These are phyloP conservation scores for Megathymus violae DNA, from an alignment of 1,140 invertebrate genomes.

Conservation along the genomic window DNA sequence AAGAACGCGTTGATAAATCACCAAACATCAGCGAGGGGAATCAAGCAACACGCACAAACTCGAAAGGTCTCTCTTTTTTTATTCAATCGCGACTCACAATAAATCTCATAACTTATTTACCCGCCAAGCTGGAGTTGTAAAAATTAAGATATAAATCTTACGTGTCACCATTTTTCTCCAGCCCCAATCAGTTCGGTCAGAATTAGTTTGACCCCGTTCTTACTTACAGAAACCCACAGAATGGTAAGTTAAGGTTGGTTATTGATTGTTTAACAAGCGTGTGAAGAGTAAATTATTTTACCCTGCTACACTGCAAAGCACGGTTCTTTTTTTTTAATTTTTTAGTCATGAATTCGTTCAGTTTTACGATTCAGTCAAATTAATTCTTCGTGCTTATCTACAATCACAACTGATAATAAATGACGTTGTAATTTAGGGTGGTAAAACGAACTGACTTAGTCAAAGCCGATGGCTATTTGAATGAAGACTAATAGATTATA, in stretches of 20 bases:
- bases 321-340: too few species aligned
- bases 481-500: too few species aligned
- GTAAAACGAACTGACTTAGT: too few species aligned
- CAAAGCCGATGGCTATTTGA: too few species aligned
- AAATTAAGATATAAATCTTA: conserved; percentile 37
- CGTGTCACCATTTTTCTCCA: conserved; percentile 24
- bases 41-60: conserved; percentile 5
- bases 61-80: conserved; percentile 17
- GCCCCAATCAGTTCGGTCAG: conserved; percentile 33
- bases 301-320: too few species aligned
- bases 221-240: conserved; percentile 10
- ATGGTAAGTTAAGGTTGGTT: conserved; percentile 14
- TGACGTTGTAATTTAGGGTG: too few species aligned
- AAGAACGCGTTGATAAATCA: conserved; percentile 23
- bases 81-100: conserved; percentile 35
- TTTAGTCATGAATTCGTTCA: too few species aligned
- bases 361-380: too few species aligned
- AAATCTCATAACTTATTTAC: conserved; percentile 37
- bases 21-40: conserved; percentile 9
- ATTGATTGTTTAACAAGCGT: conserved; percentile 19
- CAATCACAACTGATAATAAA: too few species aligned
- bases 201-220: conserved; percentile 34
- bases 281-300: too few species aligned
- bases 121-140: conserved; percentile 27
- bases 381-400: too few species aligned